Conservation (phyloP, 1,140 invertebrate genomes). For the Listronotus oregonensis region DNA sequence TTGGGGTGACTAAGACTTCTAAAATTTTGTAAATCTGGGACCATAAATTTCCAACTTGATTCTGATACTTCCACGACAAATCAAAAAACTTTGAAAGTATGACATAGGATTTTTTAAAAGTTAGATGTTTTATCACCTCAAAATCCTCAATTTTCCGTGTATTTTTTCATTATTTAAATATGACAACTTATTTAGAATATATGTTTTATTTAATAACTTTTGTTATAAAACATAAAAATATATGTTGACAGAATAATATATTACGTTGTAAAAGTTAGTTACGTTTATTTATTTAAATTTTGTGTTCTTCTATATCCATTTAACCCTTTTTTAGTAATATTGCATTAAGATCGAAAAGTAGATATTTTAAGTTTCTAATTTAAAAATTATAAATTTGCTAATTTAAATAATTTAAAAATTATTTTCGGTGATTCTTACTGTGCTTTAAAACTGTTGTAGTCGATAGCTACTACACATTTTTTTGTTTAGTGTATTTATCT, state of each 20-base stretch:
- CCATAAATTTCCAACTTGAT: too few relatives aligned
- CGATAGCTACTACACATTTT: slow-evolving; percentile 3
- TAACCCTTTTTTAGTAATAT: neutral
- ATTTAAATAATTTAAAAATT: slow-evolving; percentile 2
- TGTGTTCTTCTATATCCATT: neutral
- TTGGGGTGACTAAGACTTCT: neutral
- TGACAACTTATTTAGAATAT: neutral
- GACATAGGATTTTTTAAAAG: too few relatives aligned
- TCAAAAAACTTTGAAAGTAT: too few relatives aligned
- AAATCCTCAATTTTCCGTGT: slow-evolving; percentile 1
- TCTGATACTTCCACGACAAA: too few relatives aligned
- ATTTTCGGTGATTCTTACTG: slow-evolving; percentile 9
- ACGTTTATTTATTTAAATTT: neutral
- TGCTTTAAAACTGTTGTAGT: slow-evolving; percentile 13
- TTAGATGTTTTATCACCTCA: too few relatives aligned
- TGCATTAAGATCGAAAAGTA: neutral
- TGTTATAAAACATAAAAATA: neutral
- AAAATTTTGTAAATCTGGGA: neutral
- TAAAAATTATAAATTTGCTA: slow-evolving; percentile 9
- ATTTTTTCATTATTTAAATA: slow-evolving; percentile 4
- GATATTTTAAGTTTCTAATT: neutral
- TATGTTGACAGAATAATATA: slow-evolving; percentile 12
- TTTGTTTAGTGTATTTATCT: slow-evolving; percentile 22
- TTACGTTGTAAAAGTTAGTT: slow-evolving; percentile 6
- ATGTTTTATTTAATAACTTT: slow-evolving; percentile 8